A percentile compares a stretch with the other conserved stretches of the same genome.
Conservation (phyloP, 2,797 vertebrate species). For the Myiothlypis coronata region DNA sequence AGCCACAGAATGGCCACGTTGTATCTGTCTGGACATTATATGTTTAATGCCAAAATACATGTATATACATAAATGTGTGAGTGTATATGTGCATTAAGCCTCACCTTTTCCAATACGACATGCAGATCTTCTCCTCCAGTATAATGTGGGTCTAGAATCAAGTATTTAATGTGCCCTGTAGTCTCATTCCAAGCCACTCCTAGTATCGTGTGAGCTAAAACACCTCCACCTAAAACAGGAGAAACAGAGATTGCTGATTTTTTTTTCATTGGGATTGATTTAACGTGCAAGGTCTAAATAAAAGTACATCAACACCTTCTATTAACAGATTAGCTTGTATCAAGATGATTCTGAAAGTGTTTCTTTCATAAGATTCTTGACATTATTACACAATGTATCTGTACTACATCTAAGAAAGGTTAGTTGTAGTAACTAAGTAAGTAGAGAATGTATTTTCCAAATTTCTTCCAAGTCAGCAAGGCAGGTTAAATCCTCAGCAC, state of each 20-base stretch:
- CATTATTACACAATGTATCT: neutral
- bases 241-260: neutral
- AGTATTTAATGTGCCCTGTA: slow-evolving; percentile 89
- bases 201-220: slow-evolving; percentile 93
- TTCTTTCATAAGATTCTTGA: neutral
- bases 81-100: neutral
- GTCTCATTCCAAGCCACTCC: slow-evolving; percentile 93
- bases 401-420: neutral
- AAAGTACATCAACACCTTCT: neutral
- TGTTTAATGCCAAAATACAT: neutral
- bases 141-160: slow-evolving; percentile 96
- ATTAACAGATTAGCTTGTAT: neutral
- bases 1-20: neutral
- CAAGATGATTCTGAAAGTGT: neutral
- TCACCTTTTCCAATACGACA: slow-evolving; percentile 89
- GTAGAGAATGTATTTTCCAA: neutral
- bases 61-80: neutral
- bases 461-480: neutral
- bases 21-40: neutral
- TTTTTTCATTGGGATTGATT: neutral
- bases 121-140: slow-evolving; percentile 92
- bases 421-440: neutral
- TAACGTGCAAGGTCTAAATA: neutral
- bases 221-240: slow-evolving; percentile 84
- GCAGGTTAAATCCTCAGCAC: neutral